phyloP scores from a whole-genome alignment of 1,140 invertebrate genomes.

The Hypothenemus hampei region DNA sequence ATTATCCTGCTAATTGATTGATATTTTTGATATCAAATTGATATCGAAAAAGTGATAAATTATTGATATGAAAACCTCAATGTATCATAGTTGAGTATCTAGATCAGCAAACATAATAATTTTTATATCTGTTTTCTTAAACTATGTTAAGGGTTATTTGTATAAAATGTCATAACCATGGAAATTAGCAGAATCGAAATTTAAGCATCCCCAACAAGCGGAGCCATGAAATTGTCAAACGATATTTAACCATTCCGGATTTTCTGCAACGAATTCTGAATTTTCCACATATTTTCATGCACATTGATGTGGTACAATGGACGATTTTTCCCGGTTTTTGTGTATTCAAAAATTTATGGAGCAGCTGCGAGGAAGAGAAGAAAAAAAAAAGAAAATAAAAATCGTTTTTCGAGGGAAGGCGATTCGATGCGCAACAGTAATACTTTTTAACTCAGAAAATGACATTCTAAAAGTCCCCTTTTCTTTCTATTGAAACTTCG shows the following conservation, averaged over 20 bases:
- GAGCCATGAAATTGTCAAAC: neutral
- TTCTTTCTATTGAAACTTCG: neutral
- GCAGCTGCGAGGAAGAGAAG: slow-evolving; percentile 1
- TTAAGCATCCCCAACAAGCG: too few species aligned
- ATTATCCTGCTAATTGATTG: too few species aligned
- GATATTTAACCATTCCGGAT: slow-evolving; percentile 15
- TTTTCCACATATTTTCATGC: slow-evolving; percentile 18
- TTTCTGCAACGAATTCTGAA: slow-evolving; percentile 19
- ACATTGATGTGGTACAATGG: slow-evolving; percentile 10
- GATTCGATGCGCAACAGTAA: slow-evolving; percentile 28
- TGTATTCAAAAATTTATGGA: slow-evolving; percentile 4
- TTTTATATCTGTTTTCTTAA: too few species aligned
- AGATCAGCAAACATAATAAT: too few species aligned
- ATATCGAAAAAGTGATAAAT: too few species aligned
- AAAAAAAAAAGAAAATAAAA: too few species aligned
- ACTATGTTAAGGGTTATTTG: too few species aligned
- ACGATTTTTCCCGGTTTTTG: slow-evolving; percentile 27
- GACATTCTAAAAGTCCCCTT: slow-evolving; percentile 5
- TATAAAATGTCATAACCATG: too few species aligned
- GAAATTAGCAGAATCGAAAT: too few species aligned
- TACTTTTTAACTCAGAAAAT: slow-evolving; percentile 16
- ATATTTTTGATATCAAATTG: too few species aligned
- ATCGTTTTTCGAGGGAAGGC: neutral
- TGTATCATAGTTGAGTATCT: too few species aligned
- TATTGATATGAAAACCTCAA: too few species aligned